Percentiles rank a stretch among this genome's conserved stretches.
These are phyloP conservation scores for Tachina grossa DNA, from an alignment of 2,888 invertebrate genomes.

Conservation along the genomic window DNA sequence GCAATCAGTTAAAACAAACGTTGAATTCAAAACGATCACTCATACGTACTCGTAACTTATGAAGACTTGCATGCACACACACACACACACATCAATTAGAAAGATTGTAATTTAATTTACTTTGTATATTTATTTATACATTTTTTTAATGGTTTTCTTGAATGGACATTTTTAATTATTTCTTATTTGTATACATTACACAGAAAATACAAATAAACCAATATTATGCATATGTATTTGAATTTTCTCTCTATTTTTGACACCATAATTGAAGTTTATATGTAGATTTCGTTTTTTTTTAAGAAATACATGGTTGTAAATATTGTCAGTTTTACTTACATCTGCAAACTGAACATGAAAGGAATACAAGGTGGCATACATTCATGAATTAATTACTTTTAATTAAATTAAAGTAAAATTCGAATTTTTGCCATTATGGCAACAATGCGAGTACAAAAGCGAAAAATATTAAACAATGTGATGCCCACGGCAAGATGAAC, in stretches of 20 bases:
- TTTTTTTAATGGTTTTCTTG: too few species aligned
- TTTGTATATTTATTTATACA: too few species aligned
- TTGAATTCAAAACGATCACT: constrained; percentile 11
- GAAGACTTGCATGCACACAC: neutral
- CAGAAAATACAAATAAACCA: too few species aligned
- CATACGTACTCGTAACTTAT: neutral
- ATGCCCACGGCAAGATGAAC: too few species aligned
- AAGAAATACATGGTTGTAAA: neutral
- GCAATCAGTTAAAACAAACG: constrained; percentile 21
- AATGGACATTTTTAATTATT: too few species aligned
- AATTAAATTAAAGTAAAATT: constrained; percentile 58
- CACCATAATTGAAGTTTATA: neutral
- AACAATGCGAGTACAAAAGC: neutral
- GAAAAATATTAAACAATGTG: neutral
- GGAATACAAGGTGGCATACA: constrained; percentile 15
- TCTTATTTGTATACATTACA: too few species aligned
- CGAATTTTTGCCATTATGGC: constrained; percentile 46
- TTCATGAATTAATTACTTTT: constrained; percentile 60
- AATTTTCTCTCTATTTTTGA: too few species aligned
- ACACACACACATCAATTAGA: too few species aligned
- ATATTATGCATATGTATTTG: too few species aligned
- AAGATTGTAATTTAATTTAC: too few species aligned
- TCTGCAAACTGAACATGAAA: neutral
- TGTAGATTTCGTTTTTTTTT: neutral
- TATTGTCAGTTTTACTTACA: neutral